These are phyloP conservation scores for Lepidotrigona ventralis DNA, from an alignment of 1,140 invertebrate species.

Conservation along the genomic window DNA sequence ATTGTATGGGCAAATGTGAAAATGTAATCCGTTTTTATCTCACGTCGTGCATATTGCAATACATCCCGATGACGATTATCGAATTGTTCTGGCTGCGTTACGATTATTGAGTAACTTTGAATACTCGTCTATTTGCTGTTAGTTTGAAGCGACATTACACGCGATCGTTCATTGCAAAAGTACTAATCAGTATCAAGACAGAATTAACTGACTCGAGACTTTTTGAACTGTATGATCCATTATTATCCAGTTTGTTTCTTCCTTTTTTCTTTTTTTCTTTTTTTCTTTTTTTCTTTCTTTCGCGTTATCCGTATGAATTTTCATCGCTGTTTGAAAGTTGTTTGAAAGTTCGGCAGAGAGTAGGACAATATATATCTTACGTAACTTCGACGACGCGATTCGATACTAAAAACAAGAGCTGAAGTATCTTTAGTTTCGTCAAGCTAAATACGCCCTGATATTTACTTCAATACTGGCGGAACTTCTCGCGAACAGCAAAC, in stretches of 20 bases:
- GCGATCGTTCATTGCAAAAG: too few relatives aligned
- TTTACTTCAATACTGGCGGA: background rate
- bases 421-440: background rate
- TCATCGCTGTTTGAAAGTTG: background rate
- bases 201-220: too few relatives aligned
- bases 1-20: too few relatives aligned
- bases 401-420: background rate
- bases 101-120: slow-evolving; percentile 2
- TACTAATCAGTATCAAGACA: too few relatives aligned
- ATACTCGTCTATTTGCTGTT: slow-evolving; percentile 3
- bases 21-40: too few relatives aligned
- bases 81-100: background rate
- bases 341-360: background rate
- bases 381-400: background rate
- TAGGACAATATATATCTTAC: background rate
- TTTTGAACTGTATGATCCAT: too few relatives aligned
- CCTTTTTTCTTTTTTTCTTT: too few relatives aligned
- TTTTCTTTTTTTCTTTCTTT: too few relatives aligned
- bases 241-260: background rate
- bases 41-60: background rate
- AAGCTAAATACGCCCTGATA: background rate
- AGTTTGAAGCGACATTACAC: slow-evolving; percentile 9
- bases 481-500: background rate
- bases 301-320: too few relatives aligned
- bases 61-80: background rate